Evolutionary conservation across 2,797 vertebrate species (phyloP), one percentile per base, ranked within the genome.

Genomic region (Rhadinocentrus ornatus): DNA sequence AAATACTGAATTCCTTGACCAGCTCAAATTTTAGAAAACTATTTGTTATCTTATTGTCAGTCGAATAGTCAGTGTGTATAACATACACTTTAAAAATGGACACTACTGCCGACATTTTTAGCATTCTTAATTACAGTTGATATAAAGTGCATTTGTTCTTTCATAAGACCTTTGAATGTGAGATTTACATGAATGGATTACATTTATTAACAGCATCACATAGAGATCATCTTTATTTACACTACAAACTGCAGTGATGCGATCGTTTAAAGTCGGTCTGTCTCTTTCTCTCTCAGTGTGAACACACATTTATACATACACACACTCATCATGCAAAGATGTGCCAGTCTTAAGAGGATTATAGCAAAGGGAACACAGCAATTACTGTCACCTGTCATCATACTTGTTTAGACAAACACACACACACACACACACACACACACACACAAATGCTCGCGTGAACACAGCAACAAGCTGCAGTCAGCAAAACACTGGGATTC

Each of bases 271-370:
- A 61, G 18, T 6, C 52, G 29, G 7, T 70, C 59, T 66, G 9
- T 73, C 59, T 66, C 24, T 59, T 54, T 22, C 24, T 59, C 59
- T 22, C n/a, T 61, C 31, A 50, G 8, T 39, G 20, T 27, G 44
- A 31, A 70, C 54, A 53, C 67, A 68, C 69, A 67, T 61, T 69
- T 48, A 39, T 71, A 67, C 60, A 71, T 39, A 44, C 73, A 75
- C 66, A 63, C 58, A 72, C 57, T 73, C 57, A 76, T 41, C 73
- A 39, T 74, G 53, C 62, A 72, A 58, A 62, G 29, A 80, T 58
- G 34, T 76, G 59, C 10, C 58, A 55, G 32, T 81, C 62, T 61
- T 88, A 92, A 89, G 86, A 91, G 86, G 94, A 93, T 94, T 93
- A 94, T 77, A 73, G 53, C 61, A 78, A 75, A 82, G 41, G 31